Base-by-base conservation (phyloP, 2,888 invertebrate genomes). In the Eilema sororculum region DNA sequence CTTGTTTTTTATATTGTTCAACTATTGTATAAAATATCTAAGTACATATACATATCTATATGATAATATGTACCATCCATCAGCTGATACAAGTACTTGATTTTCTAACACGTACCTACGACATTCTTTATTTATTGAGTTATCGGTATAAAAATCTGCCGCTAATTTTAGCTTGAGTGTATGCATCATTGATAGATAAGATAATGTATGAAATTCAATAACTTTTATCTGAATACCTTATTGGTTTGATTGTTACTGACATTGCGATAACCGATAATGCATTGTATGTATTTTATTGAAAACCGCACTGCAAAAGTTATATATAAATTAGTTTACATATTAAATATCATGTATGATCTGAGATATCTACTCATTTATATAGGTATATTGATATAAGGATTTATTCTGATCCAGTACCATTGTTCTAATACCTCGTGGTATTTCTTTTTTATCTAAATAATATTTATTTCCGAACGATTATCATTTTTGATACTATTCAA, bases 161-260 rank as follows among this genome's bases (percentile, higher is more conserved):
- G 68, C 71, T 72, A 70, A 68, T 77, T 71, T 71, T 71, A 66
- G 66, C 62, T 67, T 65, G 80, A 81, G 79, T 80, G 73, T 64
- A 67, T 69, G 63, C 69, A 72, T 69, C 65, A 76, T 76, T 71
- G 64, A 61, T 20, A 24, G 65, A 65, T 65, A n/a, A 82, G 86
- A 86, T 86, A 86, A 78, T 77, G 76, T 67, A 66, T 79, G 65
- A 71, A 80, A 83, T 87, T 84, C 80, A 86, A 83, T 86, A 85
- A 75, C 77, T 73, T 76, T 84, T 88, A 87, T 86, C 86, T 77
- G 13, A 62, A 74, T 65, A 74, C 67, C 77, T 61, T 72, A 78
- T 84, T 79, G 78, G 75, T 82, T 72, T 59, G 70, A 68, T 69
- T 78, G 77, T 78, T 76, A 79, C 79, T 79, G 71, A 72, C 81